Evolutionary conservation across 2,113 vertebrate species (phyloP), one percentile per base, ranked within the genome.

Genomic region (Stigmatopora nigra): DNA sequence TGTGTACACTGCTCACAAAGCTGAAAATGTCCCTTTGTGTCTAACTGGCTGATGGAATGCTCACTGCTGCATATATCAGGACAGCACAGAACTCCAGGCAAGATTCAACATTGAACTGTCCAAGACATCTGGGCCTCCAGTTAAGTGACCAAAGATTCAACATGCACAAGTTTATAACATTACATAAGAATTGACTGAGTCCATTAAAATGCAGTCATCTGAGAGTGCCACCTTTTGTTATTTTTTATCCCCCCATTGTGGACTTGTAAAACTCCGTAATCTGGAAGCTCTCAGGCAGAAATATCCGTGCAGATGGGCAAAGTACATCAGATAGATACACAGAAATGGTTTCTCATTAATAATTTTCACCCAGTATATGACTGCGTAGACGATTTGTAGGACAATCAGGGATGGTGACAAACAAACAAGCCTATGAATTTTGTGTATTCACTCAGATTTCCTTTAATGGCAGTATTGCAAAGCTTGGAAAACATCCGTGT

Each of bases 281-380:
- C 25, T 55, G 25, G n/a, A 63, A 59, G 15, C 52, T 49, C 36
- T 35, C 63, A 52, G 47, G 63, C 61, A 64, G 48, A 44, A 67
- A 72, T 63, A 63, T 69, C 67, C 31, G 15, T 41, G 61, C 51
- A 59, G 67, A 72, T 78, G 65, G 44, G 55, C 48, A 31, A 38
- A 78, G 63, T 62, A 63, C 20, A 67, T 72, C 67, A 67, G 65
- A 45, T 73, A 67, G 65, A 45, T 73, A 16, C 36, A 62, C 17
- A 47, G 38, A 8, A 45, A 76, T 72, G 62, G 63, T 64, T 78
- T 55, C 57, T 82, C 70, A 76, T 81, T 66, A 70, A 72, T 79
- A 63, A 65, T 72, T 72, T 74, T 41, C 47, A 20, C 66, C 72
- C 35, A 38, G 68, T 61, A 56, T 71, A 55, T 44, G 45, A 65